phyloP scores from a whole-genome alignment of 2,888 invertebrate genomes.

The Ectemnius cavifrons region DNA sequence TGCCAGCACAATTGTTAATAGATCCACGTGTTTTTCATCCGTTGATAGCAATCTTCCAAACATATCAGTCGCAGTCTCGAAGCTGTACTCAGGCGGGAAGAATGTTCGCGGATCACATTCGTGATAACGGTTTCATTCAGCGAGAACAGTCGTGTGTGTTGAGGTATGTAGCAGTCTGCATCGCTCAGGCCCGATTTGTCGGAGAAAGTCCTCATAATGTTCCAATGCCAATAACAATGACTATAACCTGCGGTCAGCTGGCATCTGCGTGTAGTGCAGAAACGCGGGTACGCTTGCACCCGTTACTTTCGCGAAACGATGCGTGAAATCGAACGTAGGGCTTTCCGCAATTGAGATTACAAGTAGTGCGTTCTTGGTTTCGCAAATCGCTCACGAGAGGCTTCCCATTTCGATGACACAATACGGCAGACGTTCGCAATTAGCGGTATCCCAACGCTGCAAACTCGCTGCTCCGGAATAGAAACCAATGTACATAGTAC shows the following conservation, averaged over 20 bases:
- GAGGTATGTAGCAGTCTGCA: constrained; percentile 32
- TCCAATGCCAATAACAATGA: constrained; percentile 29
- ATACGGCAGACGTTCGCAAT: constrained; percentile 29
- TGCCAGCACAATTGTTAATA: constrained; percentile 45
- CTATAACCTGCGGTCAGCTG: constrained; percentile 51
- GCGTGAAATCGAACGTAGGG: constrained; percentile 12
- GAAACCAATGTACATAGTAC: background rate
- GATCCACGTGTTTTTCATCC: constrained; percentile 51
- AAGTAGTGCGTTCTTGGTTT: constrained; percentile 16
- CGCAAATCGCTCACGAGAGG: constrained; percentile 19
- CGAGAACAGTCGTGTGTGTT: constrained; percentile 35
- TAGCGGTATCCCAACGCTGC: background rate
- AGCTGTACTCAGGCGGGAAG: constrained; percentile 1
- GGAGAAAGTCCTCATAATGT: constrained; percentile 60
- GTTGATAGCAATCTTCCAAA: constrained; percentile 41
- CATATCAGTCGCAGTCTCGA: constrained; percentile 34
- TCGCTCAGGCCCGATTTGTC: constrained; percentile 32
- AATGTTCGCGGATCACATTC: constrained; percentile 29
- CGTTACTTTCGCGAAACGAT: constrained; percentile 17
- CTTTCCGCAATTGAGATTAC: constrained; percentile 1
- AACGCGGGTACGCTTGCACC: constrained; percentile 12
- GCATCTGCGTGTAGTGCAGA: constrained; percentile 24
- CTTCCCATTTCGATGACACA: constrained; percentile 23
- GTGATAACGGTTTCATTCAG: constrained; percentile 32
- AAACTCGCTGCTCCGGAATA: background rate